Base-by-base conservation (phyloP, 2,797 vertebrate species). In the Lacerta agilis region DNA sequence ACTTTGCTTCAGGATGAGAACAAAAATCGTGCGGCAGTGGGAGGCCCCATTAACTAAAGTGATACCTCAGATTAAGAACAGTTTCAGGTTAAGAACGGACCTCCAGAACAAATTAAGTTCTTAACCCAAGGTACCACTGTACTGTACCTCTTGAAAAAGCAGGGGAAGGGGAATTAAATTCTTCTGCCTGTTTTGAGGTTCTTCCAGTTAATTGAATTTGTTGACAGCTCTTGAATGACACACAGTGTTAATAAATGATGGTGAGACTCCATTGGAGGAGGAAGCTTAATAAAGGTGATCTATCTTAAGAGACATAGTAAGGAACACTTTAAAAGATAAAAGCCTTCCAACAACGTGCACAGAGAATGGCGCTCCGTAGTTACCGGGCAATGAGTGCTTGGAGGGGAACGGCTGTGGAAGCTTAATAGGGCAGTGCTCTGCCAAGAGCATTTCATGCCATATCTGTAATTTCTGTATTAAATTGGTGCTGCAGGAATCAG, bases 261-360 rank as follows among this genome's bases (percentile, higher is more conserved):
- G 66, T 11, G 38, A 49, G 27, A 66, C 41, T 80, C 69, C 61
- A 66, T 15, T 55, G 78, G 33, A 69, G 75, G 66, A 64, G 38
- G 77, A 72, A 49, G 49, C 36, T 88, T 88, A 88, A 85, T 81
- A 85, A 85, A 81, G 41, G 78, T 73, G 83, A 85, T 85, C 58
- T 81, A 38, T 89, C 83, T 89, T 89, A 89, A 85, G 69, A 85
- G 55, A 89, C 82, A 64, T 49, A 64, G 67, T 15, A 66, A 80
- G 67, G 67, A 73, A 88, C 67, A 85, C 36, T 88, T 88, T 88
- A 84, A 80, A 85, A 80, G 67, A 88, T 88, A 73, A 85, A 88
- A 85, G 25, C 77, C 38, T 85, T 73, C 87, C 41, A 73, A 83
- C 83, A 85, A 80, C 66, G 67, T 64, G 49, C 17, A 33, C 55